phyloP scores from a whole-genome alignment of 2,113 vertebrate species.

The Diadophis punctatus region DNA sequence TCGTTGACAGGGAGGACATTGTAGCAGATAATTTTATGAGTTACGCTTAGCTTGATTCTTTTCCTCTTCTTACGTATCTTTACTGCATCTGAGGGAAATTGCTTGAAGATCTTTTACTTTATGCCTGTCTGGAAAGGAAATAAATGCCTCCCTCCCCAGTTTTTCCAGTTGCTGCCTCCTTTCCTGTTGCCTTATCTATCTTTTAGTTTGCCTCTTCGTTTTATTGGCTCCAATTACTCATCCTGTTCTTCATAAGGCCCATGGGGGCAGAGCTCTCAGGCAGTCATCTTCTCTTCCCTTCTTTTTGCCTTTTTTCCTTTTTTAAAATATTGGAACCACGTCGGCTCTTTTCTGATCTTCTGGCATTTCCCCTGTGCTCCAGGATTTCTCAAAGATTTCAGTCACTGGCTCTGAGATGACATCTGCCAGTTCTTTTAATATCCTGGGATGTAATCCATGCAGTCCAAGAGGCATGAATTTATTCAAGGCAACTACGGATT shows the following conservation, averaged over 20 bases:
- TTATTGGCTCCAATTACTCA: background rate
- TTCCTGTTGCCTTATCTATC: background rate
- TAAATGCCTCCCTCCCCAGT: background rate
- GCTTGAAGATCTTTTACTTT: background rate
- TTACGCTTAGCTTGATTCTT: background rate
- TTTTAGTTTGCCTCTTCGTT: background rate
- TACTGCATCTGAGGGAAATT: background rate
- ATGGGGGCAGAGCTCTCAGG: background rate
- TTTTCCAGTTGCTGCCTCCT: background rate
- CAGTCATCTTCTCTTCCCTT: background rate
- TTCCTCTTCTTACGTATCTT: background rate
- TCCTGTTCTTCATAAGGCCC: background rate
- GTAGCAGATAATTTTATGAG: too few relatives aligned
- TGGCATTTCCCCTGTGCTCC: background rate
- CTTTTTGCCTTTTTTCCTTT: background rate
- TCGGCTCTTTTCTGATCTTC: background rate
- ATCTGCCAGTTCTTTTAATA: background rate
- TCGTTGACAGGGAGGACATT: too few relatives aligned
- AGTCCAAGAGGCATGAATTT: background rate
- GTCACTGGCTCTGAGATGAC: background rate
- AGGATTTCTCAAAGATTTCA: background rate
- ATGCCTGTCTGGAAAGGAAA: background rate
- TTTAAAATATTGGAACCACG: background rate
- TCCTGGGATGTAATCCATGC: background rate
- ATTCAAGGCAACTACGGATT: background rate